Percentiles rank a stretch among this genome's conserved stretches.
phyloP scores from a whole-genome alignment of 2,797 vertebrate genomes.

The Girardinus metallicus region DNA sequence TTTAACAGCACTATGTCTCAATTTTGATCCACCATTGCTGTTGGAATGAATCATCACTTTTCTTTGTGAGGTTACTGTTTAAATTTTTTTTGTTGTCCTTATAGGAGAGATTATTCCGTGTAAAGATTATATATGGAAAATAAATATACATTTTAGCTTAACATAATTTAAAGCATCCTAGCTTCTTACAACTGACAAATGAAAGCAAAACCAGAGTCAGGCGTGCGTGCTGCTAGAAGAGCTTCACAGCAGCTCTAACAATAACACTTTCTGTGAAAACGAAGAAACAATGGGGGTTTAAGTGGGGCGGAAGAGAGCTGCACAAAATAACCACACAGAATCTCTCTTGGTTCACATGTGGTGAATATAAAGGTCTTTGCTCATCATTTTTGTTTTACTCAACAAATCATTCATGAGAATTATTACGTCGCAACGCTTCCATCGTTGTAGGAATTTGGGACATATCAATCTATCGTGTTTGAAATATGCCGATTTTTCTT shows the following conservation, averaged over 20 bases:
- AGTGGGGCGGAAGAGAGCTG: not conserved
- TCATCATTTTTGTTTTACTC: not conserved
- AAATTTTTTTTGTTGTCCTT: conserved; percentile 10
- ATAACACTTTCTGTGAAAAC: not conserved
- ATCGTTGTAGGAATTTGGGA: not conserved
- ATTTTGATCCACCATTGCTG: conserved; percentile 65
- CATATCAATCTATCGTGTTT: not conserved
- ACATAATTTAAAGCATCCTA: not conserved
- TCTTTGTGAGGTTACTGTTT: conserved; percentile 45
- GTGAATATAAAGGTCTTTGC: not conserved
- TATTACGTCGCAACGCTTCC: not conserved
- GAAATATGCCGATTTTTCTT: not conserved
- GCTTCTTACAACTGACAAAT: not conserved
- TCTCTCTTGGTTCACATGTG: conserved; percentile 1
- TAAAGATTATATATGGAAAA: conserved; percentile 15
- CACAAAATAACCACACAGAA: conserved; percentile 7
- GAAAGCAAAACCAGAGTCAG: not conserved
- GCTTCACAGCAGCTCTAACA: not conserved
- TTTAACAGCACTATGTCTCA: conserved; percentile 42
- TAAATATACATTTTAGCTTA: not conserved
- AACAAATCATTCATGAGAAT: not conserved
- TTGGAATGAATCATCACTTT: conserved; percentile 60
- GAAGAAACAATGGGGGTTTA: not conserved
- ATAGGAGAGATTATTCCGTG: conserved; percentile 39
- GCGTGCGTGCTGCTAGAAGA: not conserved